Evolutionary conservation across 2,797 vertebrate genomes (phyloP).

Genomic region (Poecilia velifera): DNA sequence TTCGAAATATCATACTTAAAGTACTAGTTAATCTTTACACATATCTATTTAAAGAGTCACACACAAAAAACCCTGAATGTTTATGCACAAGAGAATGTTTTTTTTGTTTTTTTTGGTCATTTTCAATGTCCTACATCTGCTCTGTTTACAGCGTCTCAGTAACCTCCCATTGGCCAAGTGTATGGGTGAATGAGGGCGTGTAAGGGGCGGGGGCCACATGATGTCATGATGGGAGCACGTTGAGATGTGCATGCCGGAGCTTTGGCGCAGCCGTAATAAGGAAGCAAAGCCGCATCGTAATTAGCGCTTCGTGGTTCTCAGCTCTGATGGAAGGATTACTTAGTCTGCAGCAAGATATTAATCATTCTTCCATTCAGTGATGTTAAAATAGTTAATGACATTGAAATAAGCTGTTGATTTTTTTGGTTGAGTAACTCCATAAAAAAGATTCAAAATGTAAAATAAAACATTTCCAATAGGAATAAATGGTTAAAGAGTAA

Average conservation of each 20-base stretch:
- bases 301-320: not conserved
- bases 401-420: not conserved
- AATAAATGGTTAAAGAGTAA: not conserved
- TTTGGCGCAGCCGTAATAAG: conserved; percentile 54
- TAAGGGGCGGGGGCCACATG: conserved; percentile 21
- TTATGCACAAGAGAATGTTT: not conserved
- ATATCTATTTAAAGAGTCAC: not conserved
- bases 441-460: not conserved
- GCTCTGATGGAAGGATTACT: not conserved
- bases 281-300: conserved; percentile 24
- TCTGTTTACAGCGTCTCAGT: conserved; percentile 55
- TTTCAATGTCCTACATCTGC: conserved; percentile 55
- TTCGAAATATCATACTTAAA: not conserved
- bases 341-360: not conserved
- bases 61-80: too few species aligned
- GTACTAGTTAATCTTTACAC: not conserved
- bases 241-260: conserved; percentile 61
- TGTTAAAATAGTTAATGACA: not conserved
- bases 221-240: conserved; percentile 70
- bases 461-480: not conserved
- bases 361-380: not conserved
- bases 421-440: not conserved
- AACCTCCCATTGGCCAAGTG: conserved; percentile 71
- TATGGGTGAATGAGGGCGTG: conserved; percentile 11
- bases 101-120: not conserved